Conservation (phyloP, 2,888 invertebrate species). For the Tillus elongatus region DNA sequence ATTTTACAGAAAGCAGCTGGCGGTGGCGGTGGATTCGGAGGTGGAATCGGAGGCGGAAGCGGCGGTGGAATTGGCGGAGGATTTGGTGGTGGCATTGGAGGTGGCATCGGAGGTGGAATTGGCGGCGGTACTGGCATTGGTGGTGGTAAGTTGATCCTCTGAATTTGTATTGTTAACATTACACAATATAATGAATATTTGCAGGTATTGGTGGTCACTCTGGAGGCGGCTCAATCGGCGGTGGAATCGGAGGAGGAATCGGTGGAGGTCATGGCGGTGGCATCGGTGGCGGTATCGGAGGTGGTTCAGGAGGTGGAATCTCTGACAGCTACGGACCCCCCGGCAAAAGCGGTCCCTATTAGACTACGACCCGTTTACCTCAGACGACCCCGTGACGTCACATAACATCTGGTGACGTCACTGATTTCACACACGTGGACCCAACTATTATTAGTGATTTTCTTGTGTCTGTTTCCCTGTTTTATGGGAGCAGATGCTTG, state of each 20-base stretch:
- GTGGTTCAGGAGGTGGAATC: conserved; percentile 32
- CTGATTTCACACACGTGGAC: no score
- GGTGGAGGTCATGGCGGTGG: conserved; percentile 29
- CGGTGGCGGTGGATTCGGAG: conserved; percentile 26
- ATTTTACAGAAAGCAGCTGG: conserved; percentile 21
- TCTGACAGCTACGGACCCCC: conserved; percentile 42
- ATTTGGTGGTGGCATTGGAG: conserved; percentile 30
- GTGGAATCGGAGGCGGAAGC: conserved; percentile 32
- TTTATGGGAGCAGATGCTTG: no score
- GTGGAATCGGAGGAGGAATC: conserved; percentile 36
- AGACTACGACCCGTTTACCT: conserved; percentile 20
- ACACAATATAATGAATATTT: no score
- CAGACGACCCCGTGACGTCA: neutral
- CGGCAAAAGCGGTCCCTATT: conserved; percentile 42
- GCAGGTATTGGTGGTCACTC: conserved; percentile 30
- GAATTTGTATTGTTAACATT: no score
- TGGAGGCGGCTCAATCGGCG: conserved; percentile 43
- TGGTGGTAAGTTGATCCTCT: no score
- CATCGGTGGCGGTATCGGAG: conserved; percentile 21
- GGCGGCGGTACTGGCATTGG: conserved; percentile 34
- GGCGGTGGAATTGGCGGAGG: conserved; percentile 28
- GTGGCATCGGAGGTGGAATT: conserved; percentile 37
- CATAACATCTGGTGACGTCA: neutral
- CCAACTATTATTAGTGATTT: no score
- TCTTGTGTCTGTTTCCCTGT: no score